These are phyloP conservation scores for Brachystomella parvula DNA, from an alignment of 1,140 invertebrate genomes.

Conservation along the genomic window DNA sequence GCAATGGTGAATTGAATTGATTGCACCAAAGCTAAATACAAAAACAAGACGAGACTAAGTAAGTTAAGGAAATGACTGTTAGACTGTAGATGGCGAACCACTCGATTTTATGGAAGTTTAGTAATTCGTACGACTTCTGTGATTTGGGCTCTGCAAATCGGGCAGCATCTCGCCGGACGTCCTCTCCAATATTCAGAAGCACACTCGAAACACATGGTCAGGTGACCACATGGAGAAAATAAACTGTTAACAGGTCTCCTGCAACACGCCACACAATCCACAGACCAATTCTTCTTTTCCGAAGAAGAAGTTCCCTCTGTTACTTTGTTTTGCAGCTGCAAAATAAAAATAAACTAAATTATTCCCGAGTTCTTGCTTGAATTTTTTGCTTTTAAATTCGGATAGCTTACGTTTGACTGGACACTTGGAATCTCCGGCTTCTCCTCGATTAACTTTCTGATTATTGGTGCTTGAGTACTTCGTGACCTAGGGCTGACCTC, in stretches of 20 bases:
- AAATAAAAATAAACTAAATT: neutral
- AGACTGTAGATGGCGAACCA: neutral
- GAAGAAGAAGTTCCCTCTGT: neutral
- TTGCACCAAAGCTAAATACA: neutral
- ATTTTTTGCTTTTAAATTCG: neutral
- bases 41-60: neutral
- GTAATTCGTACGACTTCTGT: slow-evolving; percentile 92
- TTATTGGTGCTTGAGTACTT: neutral
- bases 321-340: neutral
- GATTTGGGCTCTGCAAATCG: slow-evolving; percentile 84
- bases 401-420: neutral
- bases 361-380: neutral
- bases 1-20: no score
- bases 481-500: no score
- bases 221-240: slow-evolving; percentile 48
- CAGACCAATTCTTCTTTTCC: slow-evolving; percentile 13
- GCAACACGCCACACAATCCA: slow-evolving; percentile 88
- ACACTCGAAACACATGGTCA: slow-evolving; percentile 48
- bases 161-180: slow-evolving; percentile 82
- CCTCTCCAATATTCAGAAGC: slow-evolving; percentile 83
- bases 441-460: neutral
- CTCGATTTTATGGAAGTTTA: slow-evolving; percentile 54
- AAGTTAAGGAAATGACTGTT: neutral
- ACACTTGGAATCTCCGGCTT: neutral
- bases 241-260: slow-evolving; percentile 86